phyloP scores from a whole-genome alignment of 2,888 invertebrate species.

The Stictocephala bisonia region DNA sequence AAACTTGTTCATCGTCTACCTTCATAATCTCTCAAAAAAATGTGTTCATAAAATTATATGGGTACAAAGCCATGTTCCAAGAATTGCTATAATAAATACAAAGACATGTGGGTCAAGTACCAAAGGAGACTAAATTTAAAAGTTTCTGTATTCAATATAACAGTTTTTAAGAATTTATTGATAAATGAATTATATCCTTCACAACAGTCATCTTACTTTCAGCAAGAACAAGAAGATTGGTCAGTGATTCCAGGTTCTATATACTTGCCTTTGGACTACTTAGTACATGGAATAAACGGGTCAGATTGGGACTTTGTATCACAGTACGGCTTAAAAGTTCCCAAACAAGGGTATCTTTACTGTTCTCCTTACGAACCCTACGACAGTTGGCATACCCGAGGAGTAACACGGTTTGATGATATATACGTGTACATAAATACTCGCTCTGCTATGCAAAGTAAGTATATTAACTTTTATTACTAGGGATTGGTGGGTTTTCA shows the following conservation, averaged over 20 bases:
- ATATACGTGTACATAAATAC: slow-evolving; percentile 30
- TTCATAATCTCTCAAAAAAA: too few relatives aligned
- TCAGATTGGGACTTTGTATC: slow-evolving; percentile 29
- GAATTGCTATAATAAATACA: too few relatives aligned
- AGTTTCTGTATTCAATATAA: too few relatives aligned
- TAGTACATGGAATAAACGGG: slow-evolving; percentile 39
- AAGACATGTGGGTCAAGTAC: too few relatives aligned
- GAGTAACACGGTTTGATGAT: slow-evolving; percentile 31
- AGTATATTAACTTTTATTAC: neutral
- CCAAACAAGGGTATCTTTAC: slow-evolving; percentile 17
- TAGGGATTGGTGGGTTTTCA: neutral
- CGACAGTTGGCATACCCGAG: slow-evolving; percentile 31
- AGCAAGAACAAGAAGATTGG: slow-evolving; percentile 42
- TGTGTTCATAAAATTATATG: too few relatives aligned
- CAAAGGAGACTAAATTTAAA: too few relatives aligned
- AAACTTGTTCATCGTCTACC: too few relatives aligned
- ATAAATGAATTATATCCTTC: too few relatives aligned
- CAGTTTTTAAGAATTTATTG: too few relatives aligned
- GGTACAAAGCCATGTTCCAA: too few relatives aligned
- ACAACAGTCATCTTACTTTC: too few relatives aligned
- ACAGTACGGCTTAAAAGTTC: slow-evolving; percentile 24
- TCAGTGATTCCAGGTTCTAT: slow-evolving; percentile 19
- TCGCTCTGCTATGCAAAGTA: slow-evolving; percentile 36
- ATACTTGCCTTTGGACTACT: slow-evolving; percentile 20
- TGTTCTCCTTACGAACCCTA: slow-evolving; percentile 28